These are phyloP conservation scores for Osmerus mordax DNA, from an alignment of 2,113 vertebrate species.

Conservation along the genomic window DNA sequence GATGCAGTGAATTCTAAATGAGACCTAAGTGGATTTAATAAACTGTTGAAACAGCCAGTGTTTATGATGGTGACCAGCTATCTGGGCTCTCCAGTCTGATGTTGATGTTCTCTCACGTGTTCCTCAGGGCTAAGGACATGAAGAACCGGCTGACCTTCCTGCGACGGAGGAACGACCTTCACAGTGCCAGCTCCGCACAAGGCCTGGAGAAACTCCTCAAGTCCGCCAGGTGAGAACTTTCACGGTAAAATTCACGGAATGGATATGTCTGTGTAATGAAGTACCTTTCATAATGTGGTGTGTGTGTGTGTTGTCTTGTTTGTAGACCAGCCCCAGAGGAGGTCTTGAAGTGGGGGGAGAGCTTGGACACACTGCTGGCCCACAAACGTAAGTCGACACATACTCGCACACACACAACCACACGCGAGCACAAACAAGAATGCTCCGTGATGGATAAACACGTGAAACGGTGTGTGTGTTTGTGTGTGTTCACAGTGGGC, in stretches of 20 bases:
- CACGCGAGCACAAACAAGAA: background rate
- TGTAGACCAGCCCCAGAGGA: slow-evolving; percentile 79
- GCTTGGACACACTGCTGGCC: slow-evolving; percentile 84
- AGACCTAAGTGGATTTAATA: too few species aligned
- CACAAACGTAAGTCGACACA: slow-evolving; percentile 74
- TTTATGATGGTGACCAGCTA: background rate
- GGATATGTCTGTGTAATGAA: background rate
- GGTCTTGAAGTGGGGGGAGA: slow-evolving; percentile 85
- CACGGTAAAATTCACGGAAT: background rate
- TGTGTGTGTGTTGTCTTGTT: slow-evolving; percentile 35
- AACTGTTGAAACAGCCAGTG: too few species aligned
- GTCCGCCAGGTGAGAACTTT: slow-evolving; percentile 71
- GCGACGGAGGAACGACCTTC: slow-evolving; percentile 69
- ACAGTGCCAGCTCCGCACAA: slow-evolving; percentile 65
- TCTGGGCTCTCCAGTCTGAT: background rate
- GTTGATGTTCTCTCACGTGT: background rate
- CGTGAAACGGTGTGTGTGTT: background rate
- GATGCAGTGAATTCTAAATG: too few species aligned
- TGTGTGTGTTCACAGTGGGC: slow-evolving; percentile 66
- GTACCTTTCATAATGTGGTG: too few species aligned
- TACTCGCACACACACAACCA: slow-evolving; percentile 21
- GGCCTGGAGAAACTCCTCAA: slow-evolving; percentile 85
- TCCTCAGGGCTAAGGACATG: slow-evolving; percentile 81
- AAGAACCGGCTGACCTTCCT: slow-evolving; percentile 82
- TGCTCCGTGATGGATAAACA: background rate